Conservation (phyloP, 1,140 invertebrate species). For the Branchinecta lynchi region DNA sequence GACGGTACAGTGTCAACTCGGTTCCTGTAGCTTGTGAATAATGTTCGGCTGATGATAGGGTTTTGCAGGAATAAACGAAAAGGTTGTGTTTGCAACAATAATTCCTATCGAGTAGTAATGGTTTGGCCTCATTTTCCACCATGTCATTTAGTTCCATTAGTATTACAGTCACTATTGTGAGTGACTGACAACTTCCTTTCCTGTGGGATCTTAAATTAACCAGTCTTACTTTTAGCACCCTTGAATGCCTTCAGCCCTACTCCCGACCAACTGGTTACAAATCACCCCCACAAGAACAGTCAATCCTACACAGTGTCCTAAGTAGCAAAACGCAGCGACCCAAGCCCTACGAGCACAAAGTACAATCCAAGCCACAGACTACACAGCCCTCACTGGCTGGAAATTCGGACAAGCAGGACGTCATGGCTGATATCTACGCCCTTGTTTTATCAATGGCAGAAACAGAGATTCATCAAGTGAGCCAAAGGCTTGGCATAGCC, state of each 20-base stretch:
- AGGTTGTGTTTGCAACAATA: too few relatives aligned
- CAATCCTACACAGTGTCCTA: slow-evolving; percentile 4
- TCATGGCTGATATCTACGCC: background rate
- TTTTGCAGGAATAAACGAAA: too few relatives aligned
- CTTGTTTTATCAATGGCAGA: slow-evolving; percentile 1
- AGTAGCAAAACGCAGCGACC: background rate
- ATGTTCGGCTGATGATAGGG: too few relatives aligned
- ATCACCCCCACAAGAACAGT: background rate
- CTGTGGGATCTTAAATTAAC: too few relatives aligned
- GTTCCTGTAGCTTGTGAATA: too few relatives aligned
- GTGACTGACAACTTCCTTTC: too few relatives aligned
- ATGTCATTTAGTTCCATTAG: too few relatives aligned
- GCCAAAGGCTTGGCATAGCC: background rate
- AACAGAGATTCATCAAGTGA: background rate
- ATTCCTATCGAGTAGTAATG: too few relatives aligned
- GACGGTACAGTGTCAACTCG: too few relatives aligned
- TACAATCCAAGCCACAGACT: background rate
- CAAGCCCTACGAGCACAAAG: background rate
- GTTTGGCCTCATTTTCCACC: too few relatives aligned
- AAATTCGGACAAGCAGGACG: background rate
- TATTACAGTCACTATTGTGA: too few relatives aligned
- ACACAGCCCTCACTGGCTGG: background rate
- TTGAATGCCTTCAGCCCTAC: background rate
- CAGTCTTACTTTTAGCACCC: background rate
- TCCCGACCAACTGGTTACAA: background rate